These are phyloP conservation scores for Metridium senile DNA, from an alignment of 92 coral and sea anemone genomes.

Conservation along the genomic window DNA sequence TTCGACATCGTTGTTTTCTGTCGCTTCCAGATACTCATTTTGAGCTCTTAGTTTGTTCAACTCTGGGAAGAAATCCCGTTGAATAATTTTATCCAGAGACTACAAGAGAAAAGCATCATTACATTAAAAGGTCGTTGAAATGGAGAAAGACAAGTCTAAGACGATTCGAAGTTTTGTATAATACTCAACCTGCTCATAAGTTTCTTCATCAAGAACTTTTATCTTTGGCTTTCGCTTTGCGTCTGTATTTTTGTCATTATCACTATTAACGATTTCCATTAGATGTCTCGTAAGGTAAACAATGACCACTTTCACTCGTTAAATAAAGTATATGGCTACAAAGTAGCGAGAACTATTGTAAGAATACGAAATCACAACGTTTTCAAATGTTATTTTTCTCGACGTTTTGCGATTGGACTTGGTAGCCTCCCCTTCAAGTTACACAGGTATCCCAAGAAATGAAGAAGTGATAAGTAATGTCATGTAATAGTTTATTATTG, in stretches of 20 bases:
- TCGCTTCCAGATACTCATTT: slow-evolving; percentile 90
- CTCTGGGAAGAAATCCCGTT: slow-evolving; percentile 95
- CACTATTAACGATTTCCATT: slow-evolving; percentile 72
- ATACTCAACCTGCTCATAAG: slow-evolving; percentile 93
- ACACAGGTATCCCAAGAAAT: background rate
- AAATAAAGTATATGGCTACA: background rate
- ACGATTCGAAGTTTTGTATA: too few species aligned
- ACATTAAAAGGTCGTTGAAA: background rate
- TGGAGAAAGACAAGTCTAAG: background rate
- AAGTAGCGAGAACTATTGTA: background rate
- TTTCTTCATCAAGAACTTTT: slow-evolving; percentile 85
- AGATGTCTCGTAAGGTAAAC: background rate
- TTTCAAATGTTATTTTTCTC: background rate
- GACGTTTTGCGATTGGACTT: background rate
- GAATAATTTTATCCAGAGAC: slow-evolving; percentile 82
- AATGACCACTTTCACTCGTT: background rate
- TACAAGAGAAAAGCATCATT: background rate
- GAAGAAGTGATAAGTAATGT: too few species aligned
- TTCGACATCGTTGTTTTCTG: slow-evolving; percentile 80
- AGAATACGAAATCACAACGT: background rate
- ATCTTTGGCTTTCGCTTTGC: slow-evolving; percentile 12
- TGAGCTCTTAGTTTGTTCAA: slow-evolving; percentile 91
- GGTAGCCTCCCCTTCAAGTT: background rate
- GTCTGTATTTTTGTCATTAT: slow-evolving; percentile 28
- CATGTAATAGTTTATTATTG: too few species aligned